phyloP scores from a whole-genome alignment of 2,797 vertebrate genomes.

The Buphagus erythrorhynchus region DNA sequence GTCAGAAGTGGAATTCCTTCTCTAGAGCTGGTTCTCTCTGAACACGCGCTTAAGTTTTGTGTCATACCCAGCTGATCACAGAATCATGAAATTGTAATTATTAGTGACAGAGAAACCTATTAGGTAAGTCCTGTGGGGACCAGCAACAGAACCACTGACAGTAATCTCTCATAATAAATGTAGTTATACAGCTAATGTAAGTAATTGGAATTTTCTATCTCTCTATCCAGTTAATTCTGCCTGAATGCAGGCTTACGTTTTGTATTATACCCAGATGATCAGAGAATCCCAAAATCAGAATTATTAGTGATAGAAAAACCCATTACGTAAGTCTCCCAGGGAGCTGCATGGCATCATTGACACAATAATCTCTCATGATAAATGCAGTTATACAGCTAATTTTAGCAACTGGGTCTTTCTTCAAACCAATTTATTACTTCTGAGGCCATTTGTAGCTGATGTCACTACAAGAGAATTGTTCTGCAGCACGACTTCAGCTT shows the following conservation, averaged over 20 bases:
- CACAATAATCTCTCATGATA: conserved; percentile 9
- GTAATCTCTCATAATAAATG: conserved; percentile 40
- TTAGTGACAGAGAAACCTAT: conserved; percentile 39
- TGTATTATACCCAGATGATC: conserved; percentile 20
- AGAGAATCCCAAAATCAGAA: conserved; percentile 46
- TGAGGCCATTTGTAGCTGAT: conserved; percentile 40
- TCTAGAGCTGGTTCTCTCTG: conserved; percentile 58
- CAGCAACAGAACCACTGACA: background rate
- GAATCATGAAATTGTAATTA: conserved; percentile 9
- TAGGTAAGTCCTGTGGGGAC: background rate
- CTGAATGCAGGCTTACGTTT: conserved; percentile 48
- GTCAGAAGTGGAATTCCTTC: conserved; percentile 59
- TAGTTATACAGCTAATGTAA: conserved; percentile 34
- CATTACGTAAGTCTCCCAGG: conserved; percentile 29
- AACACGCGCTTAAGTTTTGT: conserved; percentile 32
- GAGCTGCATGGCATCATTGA: background rate
- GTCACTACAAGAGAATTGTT: conserved; percentile 8
- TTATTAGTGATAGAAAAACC: conserved; percentile 28
- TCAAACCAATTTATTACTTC: background rate
- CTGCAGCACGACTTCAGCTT: conserved; percentile 11
- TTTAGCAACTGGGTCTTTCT: conserved; percentile 31
- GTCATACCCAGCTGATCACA: conserved; percentile 9
- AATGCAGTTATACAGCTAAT: conserved; percentile 36
- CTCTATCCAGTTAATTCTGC: conserved; percentile 74
- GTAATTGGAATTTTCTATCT: conserved; percentile 46